Conservation (phyloP, 2,888 invertebrate genomes). For the Tenodera sinensis region DNA sequence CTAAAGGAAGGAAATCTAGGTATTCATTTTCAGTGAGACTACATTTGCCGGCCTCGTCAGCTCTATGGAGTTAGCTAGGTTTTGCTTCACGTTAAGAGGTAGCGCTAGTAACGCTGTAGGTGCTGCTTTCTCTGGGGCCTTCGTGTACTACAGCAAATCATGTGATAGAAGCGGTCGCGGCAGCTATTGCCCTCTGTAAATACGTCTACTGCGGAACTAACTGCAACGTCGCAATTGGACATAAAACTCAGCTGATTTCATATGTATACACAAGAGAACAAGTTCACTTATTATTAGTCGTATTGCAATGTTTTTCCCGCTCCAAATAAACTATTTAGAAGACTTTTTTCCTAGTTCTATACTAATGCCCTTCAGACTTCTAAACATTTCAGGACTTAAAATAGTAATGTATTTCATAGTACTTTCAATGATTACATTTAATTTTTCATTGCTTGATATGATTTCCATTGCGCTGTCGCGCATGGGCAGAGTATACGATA, state of each 20-base stretch:
- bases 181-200: not conserved
- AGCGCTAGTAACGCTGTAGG: not conserved
- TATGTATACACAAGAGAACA: not conserved
- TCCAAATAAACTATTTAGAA: too few species aligned
- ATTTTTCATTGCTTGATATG: not conserved
- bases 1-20: too few species aligned
- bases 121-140: not conserved
- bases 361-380: too few species aligned
- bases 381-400: not conserved
- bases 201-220: not conserved
- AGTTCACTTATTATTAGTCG: not conserved
- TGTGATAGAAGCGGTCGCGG: not conserved
- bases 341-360: too few species aligned
- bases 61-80: not conserved
- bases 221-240: not conserved
- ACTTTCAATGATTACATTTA: not conserved
- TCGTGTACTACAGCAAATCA: not conserved
- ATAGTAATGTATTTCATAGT: not conserved
- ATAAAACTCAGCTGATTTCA: not conserved
- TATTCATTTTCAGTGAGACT: not conserved
- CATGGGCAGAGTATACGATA: slow-evolving; percentile 22
- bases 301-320: too few species aligned
- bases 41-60: not conserved
- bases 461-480: slow-evolving; percentile 18
- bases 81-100: not conserved